Conservation (phyloP, 92 coral and sea anemone genomes). For the Bergia sp. region DNA sequence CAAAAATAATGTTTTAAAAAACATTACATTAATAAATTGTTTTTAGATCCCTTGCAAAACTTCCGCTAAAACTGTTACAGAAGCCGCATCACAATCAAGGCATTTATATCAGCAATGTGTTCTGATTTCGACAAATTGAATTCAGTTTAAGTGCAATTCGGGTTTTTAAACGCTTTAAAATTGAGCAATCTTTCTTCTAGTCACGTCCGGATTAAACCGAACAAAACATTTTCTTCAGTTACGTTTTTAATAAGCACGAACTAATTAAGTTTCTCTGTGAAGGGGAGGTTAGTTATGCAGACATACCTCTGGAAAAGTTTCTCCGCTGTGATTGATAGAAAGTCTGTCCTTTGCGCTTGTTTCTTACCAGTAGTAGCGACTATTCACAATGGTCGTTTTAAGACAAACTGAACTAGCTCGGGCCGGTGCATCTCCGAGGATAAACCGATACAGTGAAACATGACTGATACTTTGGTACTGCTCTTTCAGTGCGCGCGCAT, state of each 20-base stretch:
- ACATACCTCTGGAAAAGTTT: background rate
- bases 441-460: constrained; percentile 1
- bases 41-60: constrained; percentile 12
- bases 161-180: background rate
- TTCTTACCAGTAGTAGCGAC: background rate
- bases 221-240: background rate
- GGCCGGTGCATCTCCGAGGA: background rate
- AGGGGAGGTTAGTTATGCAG: constrained; percentile 5
- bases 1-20: background rate
- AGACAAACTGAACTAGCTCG: background rate
- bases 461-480: no score
- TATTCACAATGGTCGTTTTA: background rate
- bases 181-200: constrained; percentile 4
- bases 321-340: background rate
- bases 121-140: background rate
- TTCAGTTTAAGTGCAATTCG: background rate
- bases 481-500: constrained; percentile 38
- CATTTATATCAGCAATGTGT: background rate
- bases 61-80: constrained; percentile 20
- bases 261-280: constrained; percentile 11
- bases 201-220: background rate
- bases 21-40: constrained; percentile 26
- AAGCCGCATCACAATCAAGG: background rate
- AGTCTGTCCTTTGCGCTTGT: background rate
- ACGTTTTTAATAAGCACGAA: background rate